Percentiles rank a stretch among this genome's conserved stretches.
phyloP scores from a whole-genome alignment of 1,140 invertebrate genomes.

The Drosophila nannoptera region DNA sequence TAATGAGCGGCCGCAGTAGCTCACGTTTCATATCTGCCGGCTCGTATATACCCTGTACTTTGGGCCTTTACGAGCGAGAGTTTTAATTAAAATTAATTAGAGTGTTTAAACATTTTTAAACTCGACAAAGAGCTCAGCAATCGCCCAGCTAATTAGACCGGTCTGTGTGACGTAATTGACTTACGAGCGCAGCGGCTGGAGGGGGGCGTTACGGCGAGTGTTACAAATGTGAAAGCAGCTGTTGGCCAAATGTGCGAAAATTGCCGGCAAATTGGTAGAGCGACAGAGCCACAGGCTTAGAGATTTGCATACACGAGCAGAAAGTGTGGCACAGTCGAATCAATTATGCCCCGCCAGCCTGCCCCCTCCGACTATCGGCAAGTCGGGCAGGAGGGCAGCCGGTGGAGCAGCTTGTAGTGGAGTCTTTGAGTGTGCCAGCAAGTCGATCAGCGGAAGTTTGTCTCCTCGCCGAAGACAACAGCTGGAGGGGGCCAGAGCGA shows the following conservation, averaged over 20 bases:
- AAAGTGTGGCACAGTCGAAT: slow-evolving; percentile 37
- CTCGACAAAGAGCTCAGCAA: slow-evolving; percentile 37
- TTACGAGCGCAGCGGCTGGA: not conserved
- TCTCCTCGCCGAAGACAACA: slow-evolving; percentile 28
- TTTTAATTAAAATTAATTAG: slow-evolving; percentile 70
- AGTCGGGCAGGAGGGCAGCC: slow-evolving; percentile 15
- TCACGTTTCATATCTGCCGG: too few species aligned
- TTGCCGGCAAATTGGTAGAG: slow-evolving; percentile 57
- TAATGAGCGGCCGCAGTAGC: slow-evolving; percentile 27
- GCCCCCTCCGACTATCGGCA: not conserved
- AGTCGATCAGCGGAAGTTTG: slow-evolving; percentile 58
- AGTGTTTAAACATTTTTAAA: slow-evolving; percentile 40
- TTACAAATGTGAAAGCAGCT: slow-evolving; percentile 68
- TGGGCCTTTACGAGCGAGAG: slow-evolving; percentile 19
- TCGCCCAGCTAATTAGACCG: slow-evolving; percentile 63
- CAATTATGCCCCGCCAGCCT: slow-evolving; percentile 30
- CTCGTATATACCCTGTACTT: not conserved
- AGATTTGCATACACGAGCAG: slow-evolving; percentile 56
- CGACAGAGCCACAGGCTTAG: slow-evolving; percentile 28
- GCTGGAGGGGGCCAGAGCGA: not conserved
- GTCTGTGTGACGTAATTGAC: slow-evolving; percentile 48
- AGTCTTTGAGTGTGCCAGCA: slow-evolving; percentile 39
- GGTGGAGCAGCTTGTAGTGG: slow-evolving; percentile 24
- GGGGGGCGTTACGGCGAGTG: slow-evolving; percentile 5
- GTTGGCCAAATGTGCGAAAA: slow-evolving; percentile 75